Evolutionary conservation across 2,113 vertebrate species (phyloP), one percentile per base, ranked within the genome.

Genomic region (Rhadina sibilatrix): DNA sequence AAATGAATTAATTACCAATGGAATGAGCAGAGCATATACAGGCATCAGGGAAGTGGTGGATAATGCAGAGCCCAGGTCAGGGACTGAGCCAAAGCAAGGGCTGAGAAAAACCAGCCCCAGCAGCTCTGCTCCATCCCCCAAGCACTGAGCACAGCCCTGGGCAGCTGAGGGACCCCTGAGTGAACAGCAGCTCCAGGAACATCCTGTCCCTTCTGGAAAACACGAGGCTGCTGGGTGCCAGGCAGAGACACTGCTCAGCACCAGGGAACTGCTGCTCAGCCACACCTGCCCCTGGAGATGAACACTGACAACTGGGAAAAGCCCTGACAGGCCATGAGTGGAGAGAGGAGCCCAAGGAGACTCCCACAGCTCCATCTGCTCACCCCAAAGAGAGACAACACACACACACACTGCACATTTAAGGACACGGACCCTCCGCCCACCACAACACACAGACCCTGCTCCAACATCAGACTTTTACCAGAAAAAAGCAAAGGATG

Each of bases 391-490:
- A 86, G 89, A 57, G 18, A 17, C 23, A 64, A 21, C 76, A 72
- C 46, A 74, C 49, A 78, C 57, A 71, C 59, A 44, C 50, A 10
- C 25, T 37, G 52, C 76, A 65, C 22, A 15, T 23, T 12, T 31
- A 23, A 53, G 60, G 60, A 38, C 68, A 66, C 1, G 0, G 46
- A 24, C 46, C 53, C 79, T 31, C 42, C 13, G 0, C 83, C 56
- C 63, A 35, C 44, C 0, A 14, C 80, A 33, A 3, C 4, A 4
- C 0, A 1, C 21, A 42, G 47, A 59, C 0, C 0, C 13, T 4
- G 38, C 33, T 9, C 15, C n/a, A 35, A n/a, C 70, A 60, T 11
- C 19, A 17, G 11, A 30, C 12, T 92, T 78, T 22, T 31, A 60
- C 50, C 1, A 69, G 50, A 21, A 37, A 72, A 40, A 83, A 31